Base-by-base conservation (phyloP, 2,888 invertebrate genomes). In the Thereva unica region DNA sequence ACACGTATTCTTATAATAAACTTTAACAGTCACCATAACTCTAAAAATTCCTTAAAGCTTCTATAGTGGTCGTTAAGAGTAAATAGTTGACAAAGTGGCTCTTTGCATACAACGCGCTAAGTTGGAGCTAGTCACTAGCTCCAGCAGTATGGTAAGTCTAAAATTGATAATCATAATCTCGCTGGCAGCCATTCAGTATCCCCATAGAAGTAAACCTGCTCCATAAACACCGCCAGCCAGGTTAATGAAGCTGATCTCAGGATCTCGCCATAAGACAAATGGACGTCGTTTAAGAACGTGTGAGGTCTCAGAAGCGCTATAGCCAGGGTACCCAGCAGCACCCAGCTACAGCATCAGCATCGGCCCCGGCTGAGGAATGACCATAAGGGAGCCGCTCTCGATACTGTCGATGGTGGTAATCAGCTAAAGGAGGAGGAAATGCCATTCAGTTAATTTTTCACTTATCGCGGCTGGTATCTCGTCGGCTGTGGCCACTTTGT, bases 361-460 rank as follows among this genome's bases (percentile, higher is more conserved):
- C 23, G 23, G 23, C 1, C 23, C 23, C 1, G 23, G 23, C 23
- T 23, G 23, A 23, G 23, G 23, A 23, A 23, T 23, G 23, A 23
- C 23, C 23, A 23, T 23, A 61, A 53, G 40, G 37, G 44, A 37
- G 53, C 53, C 53, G 53, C 64, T 47, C 44, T 64, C 38, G 44
- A 44, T 52, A 42, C 42, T 61, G 37, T 35, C 64, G 53, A 41
- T 53, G 64, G 64, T 52, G 64, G 64, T 64, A 64, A 64, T 64
- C 64, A 64, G 64, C 44, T 41, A 34, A 42, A 53, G 9, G 9
- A 42, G 9, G 42, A 53, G 64, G 52, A 61, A 61, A 64, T 64
- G 52, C 64, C 64, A 64, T 64, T 64, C 64, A 64, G 52, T 64
- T 64, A 64, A 64, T 64, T 64, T 63, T 64, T 64, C 53, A 64